Evolutionary conservation across 2,888 invertebrate genomes (phyloP), one percentile per base, ranked within the genome.

Genomic region (Trichogramma dendrolimi): DNA sequence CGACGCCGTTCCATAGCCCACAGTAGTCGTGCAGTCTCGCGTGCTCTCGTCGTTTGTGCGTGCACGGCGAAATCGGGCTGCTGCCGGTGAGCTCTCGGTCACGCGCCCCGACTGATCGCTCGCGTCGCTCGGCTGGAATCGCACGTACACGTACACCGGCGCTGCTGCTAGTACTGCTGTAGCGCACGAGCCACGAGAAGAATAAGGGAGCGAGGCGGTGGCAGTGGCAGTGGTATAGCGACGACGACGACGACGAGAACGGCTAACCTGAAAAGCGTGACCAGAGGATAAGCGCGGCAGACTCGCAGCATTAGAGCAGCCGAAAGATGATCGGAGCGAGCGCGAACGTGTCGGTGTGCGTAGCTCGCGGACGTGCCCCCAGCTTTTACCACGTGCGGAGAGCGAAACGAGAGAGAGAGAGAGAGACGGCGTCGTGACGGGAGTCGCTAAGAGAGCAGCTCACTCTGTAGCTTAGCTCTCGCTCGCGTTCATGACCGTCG

Each of bases 221-320:
- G 65, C 63, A 63, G 27, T 27, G 27, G 27, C 27, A 27, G 27
- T 27, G 27, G 27, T 27, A 27, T 27, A 27, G 27, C 27, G 14
- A 14, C 14, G 27, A 27, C 27, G 27, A 27, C 27, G 27, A 27
- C 27, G 27, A 27, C 27, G 27, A 69, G 71, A 66, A 70, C 69
- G 69, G 66, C 68, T 71, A 71, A 71, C 71, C 71, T 67, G 71
- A 64, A 71, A 71, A 71, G 67, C 71, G 71, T 71, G 71, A 71
- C 71, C 71, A 68, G 68, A 61, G 67, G 64, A 68, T 67, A 54
- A 43, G 50, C 41, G 8, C 38, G 7, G 1, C 50, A 64, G 66
- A 51, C 63, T 64, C 38, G 46, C 14, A 11, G 11, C 40, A 48
- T 41, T 46, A 56, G 68, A 59, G 61, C 55, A 49, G 53, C 68